Conservation (phyloP, 2,888 invertebrate genomes). For the Esperia sulphurella region DNA sequence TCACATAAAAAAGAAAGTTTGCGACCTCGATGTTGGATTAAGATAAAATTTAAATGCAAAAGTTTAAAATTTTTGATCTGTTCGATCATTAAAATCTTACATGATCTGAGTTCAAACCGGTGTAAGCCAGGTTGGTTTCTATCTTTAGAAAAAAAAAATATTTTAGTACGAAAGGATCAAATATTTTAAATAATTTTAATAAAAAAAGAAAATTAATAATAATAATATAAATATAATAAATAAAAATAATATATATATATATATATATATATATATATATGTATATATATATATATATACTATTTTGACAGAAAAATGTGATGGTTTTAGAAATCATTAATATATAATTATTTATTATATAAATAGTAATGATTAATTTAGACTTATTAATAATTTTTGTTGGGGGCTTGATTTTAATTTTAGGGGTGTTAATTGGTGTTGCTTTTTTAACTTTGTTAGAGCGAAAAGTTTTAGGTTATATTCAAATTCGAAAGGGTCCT, state of each 20-base stretch:
- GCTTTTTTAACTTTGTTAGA: slow-evolving; percentile 87
- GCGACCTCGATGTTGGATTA: slow-evolving; percentile 95
- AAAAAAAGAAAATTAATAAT: slow-evolving; percentile 39
- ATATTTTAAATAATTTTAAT: slow-evolving; percentile 76
- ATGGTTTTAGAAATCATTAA: slow-evolving; percentile 84
- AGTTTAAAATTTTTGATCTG: slow-evolving; percentile 85
- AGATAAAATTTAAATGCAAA: slow-evolving; percentile 83
- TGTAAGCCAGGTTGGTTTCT: slow-evolving; percentile 92
- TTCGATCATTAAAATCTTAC: slow-evolving; percentile 91
- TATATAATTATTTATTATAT: slow-evolving; percentile 72
- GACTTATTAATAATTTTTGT: slow-evolving; percentile 62
- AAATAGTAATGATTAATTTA: slow-evolving; percentile 74
- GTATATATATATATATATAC: slow-evolving; percentile 19
- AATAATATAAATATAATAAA: no score
- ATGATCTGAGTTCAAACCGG: slow-evolving; percentile 94
- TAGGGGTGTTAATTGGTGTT: slow-evolving; percentile 81
- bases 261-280: no score
- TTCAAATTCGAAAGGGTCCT: slow-evolving; percentile 86
- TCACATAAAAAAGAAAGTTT: slow-evolving; percentile 86
- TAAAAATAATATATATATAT: no score
- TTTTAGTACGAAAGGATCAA: slow-evolving; percentile 90
- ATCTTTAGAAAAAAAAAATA: slow-evolving; percentile 81
- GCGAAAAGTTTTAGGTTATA: slow-evolving; percentile 84
- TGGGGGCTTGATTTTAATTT: slow-evolving; percentile 72
- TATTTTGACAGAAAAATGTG: slow-evolving; percentile 85